Evolutionary conservation across 2,888 invertebrate species (phyloP).

Genomic region (Therioaphis trifolii): DNA sequence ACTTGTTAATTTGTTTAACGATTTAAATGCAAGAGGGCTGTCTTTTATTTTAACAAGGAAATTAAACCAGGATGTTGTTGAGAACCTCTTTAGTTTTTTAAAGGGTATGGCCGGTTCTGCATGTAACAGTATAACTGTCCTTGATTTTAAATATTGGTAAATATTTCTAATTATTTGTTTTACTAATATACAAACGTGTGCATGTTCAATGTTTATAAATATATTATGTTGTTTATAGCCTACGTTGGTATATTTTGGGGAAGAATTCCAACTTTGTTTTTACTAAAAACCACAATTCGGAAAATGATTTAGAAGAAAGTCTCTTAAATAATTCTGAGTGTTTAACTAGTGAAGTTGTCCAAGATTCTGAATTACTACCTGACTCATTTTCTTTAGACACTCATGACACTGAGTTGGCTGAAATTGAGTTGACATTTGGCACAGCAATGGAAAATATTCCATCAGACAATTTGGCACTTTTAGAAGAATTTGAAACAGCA

Average conservation of each 20-base stretch:
- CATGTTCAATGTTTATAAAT: not conserved
- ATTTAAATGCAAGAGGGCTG: not conserved
- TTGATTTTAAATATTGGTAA: constrained; percentile 10
- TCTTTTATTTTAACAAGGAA: not conserved
- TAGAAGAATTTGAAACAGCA: too few species aligned
- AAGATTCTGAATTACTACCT: too few species aligned
- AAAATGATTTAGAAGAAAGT: constrained; percentile 1
- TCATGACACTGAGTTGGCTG: too few species aligned
- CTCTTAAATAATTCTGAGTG: not conserved
- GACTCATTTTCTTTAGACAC: too few species aligned
- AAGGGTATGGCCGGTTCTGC: not conserved
- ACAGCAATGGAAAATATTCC: too few species aligned
- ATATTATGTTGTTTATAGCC: not conserved
- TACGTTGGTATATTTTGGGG: not conserved
- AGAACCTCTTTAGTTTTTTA: not conserved
- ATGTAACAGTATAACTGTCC: not conserved
- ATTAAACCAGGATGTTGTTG: not conserved
- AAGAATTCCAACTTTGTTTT: not conserved
- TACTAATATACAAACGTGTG: too few species aligned
- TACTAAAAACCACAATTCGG: not conserved
- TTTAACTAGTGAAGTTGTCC: too few species aligned
- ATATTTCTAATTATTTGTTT: not conserved
- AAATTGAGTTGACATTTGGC: too few species aligned
- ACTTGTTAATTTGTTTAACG: not conserved
- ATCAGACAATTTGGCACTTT: too few species aligned